These are phyloP conservation scores for Odontamblyopus rebecca DNA, from an alignment of 2,797 vertebrate genomes.

Conservation along the genomic window DNA sequence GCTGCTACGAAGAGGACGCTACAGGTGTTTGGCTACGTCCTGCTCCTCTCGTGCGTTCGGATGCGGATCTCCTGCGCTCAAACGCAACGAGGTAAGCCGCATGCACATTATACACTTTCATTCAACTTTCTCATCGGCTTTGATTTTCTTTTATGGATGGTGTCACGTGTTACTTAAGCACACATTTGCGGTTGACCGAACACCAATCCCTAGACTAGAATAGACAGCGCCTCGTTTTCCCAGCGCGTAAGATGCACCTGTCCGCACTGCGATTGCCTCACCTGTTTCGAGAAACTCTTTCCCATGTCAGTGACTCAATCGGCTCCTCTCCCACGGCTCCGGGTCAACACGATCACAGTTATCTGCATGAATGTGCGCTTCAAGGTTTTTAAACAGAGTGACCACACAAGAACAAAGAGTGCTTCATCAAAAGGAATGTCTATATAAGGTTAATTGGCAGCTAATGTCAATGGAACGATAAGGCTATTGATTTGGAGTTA, in stretches of 20 bases:
- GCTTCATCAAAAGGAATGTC: not conserved
- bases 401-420: constrained; percentile 1
- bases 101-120: constrained; percentile 8
- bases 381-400: constrained; percentile 46
- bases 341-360: constrained; percentile 38
- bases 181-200: not conserved
- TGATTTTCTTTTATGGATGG: not conserved
- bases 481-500: too few relatives aligned
- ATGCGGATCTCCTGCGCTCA: constrained; percentile 53
- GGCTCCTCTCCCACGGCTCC: constrained; percentile 58
- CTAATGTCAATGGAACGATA: too few relatives aligned
- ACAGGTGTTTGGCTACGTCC: constrained; percentile 60
- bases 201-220: not conserved
- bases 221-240: not conserved
- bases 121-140: not conserved
- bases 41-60: constrained; percentile 58
- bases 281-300: constrained; percentile 65
- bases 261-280: constrained; percentile 34
- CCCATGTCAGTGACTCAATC: constrained; percentile 54
- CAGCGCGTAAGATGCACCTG: constrained; percentile 40
- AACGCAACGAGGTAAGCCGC: constrained; percentile 63
- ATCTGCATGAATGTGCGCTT: constrained; percentile 42
- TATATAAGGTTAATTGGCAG: not conserved
- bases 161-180: not conserved
- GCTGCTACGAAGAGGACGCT: constrained; percentile 32